phyloP scores from a whole-genome alignment of 2,797 vertebrate genomes.

The Protosalanx chinensis region DNA sequence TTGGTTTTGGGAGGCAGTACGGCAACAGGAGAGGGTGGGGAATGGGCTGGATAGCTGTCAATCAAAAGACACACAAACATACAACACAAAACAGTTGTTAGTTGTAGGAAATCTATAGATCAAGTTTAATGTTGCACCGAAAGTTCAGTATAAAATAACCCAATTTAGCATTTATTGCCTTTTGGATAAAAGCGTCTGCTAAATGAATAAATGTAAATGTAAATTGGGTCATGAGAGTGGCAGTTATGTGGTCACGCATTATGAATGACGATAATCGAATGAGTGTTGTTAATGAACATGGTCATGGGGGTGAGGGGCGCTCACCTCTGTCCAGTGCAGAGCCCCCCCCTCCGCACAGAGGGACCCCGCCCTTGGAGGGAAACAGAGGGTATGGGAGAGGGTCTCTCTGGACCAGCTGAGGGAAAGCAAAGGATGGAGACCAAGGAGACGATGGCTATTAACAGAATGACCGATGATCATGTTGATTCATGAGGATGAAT shows the following conservation, averaged over 20 bases:
- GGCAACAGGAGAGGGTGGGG: conserved; percentile 64
- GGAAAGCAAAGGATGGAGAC: neutral
- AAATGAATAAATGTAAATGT: too few relatives aligned
- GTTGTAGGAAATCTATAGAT: too few relatives aligned
- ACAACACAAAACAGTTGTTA: neutral
- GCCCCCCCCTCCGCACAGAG: conserved; percentile 49
- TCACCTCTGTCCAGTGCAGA: conserved; percentile 63
- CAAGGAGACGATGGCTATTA: neutral
- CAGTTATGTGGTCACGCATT: neutral
- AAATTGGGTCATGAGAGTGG: neutral
- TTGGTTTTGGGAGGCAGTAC: conserved; percentile 61
- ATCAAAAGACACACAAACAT: conserved; percentile 27
- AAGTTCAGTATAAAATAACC: neutral
- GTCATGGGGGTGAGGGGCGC: neutral
- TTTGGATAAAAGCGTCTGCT: too few relatives aligned
- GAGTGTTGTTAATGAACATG: neutral
- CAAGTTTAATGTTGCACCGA: neutral
- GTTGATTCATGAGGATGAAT: too few relatives aligned
- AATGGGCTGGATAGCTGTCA: conserved; percentile 55
- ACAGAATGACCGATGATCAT: too few relatives aligned
- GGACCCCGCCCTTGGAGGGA: conserved; percentile 40
- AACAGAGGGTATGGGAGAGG: conserved; percentile 49
- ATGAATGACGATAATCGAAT: neutral
- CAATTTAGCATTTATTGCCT: too few relatives aligned
- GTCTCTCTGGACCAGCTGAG: conserved; percentile 54